Evolutionary conservation across 2,797 vertebrate genomes (phyloP), one percentile per base, ranked within the genome.

Genomic region (Eulemur albifrons): DNA sequence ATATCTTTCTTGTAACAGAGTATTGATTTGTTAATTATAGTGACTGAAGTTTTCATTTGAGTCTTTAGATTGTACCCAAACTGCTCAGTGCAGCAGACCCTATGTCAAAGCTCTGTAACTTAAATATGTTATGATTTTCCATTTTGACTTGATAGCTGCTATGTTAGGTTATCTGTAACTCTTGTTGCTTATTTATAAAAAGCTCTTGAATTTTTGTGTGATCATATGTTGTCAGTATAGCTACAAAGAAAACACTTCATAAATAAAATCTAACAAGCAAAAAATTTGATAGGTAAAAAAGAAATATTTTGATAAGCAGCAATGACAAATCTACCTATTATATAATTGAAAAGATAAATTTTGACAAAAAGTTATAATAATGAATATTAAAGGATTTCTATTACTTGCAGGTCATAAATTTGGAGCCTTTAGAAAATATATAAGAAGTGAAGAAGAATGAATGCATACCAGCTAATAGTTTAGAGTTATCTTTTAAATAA

Each of bases 1-100:
- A 17, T 63, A 43, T 75, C 20, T 63, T 94, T 87, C 43, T 95
- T 90, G 35, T 63, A 73, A 35, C 27, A 69, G 52, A 50, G 7
- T 96, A 88, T 88, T 59, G 50, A 90, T 93, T 63, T 81, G 73
- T 76, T 87, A 75, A 75, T 80, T 65, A 57, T 11, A 92, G 50
- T 70, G 72, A 72, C 50, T 59, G 8, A 75, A 83, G 18, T 76
- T n/a, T 61, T 35, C 54, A 86, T 35, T 35, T 80, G 38, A 38
- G 5, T 93, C 61, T 93, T 90, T 52, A 72, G 13, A 63, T 32
- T 70, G 10, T 59, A 75, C 15, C 25, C 38, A 50, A 91, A 83
- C 50, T 92, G 38, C 9, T 85, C 48, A 57, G 15, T 30, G 13
- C 30, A 80, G n/a, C 32, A 88, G 23, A 14, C 13, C 63, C 7